Conservation (phyloP, 2,797 vertebrate genomes). For the Varecia variegata region DNA sequence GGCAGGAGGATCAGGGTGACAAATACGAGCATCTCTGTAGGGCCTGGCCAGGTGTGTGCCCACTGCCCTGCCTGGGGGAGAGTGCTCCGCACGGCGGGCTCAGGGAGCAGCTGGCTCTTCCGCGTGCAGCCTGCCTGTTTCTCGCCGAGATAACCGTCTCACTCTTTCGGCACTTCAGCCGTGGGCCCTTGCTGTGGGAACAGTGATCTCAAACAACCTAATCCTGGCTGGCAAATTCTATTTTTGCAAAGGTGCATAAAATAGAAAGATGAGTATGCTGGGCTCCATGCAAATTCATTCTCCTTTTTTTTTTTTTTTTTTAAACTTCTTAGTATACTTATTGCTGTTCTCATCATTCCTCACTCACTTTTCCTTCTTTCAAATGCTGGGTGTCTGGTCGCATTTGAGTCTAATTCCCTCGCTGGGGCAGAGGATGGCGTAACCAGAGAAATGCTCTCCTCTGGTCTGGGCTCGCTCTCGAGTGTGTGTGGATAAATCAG, state of each 20-base stretch:
- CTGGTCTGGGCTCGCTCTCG: background rate
- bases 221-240: background rate
- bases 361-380: background rate
- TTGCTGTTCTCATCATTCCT: background rate
- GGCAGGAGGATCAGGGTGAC: background rate
- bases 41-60: background rate
- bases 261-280: background rate
- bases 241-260: background rate
- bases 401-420: background rate
- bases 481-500: background rate
- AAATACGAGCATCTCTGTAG: background rate
- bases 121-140: accelerated
- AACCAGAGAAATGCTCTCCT: background rate
- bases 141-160: accelerated
- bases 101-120: background rate
- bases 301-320: too few species aligned
- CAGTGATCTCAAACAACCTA: background rate
- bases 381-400: background rate
- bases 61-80: background rate
- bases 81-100: background rate
- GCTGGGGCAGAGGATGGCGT: background rate
- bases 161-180: background rate
- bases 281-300: background rate
- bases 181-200: background rate
- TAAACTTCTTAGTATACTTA: background rate